phyloP scores from a whole-genome alignment of 2,797 vertebrate genomes.

The Anomalospiza imberbis region DNA sequence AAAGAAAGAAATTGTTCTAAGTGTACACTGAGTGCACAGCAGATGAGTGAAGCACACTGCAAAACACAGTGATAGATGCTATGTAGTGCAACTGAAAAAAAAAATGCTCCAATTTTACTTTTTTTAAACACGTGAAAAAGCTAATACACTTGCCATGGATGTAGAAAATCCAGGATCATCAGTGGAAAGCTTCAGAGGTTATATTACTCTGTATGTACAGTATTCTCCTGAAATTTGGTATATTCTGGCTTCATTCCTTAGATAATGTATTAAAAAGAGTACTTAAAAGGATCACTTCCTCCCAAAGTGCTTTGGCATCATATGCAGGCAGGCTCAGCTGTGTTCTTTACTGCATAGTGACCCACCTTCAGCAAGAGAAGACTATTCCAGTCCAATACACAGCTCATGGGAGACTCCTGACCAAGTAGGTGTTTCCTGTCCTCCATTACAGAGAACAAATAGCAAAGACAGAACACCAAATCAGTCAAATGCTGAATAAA shows the following conservation, averaged over 20 bases:
- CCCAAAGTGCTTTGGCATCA: neutral
- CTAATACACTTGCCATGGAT: neutral
- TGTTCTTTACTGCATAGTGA: neutral
- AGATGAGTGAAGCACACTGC: neutral
- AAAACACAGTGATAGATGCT: neutral
- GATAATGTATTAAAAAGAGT: neutral
- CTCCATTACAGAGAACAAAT: neutral
- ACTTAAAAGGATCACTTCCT: neutral
- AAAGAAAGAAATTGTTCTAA: neutral
- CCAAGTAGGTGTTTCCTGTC: neutral
- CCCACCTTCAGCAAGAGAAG: neutral
- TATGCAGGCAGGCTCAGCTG: neutral
- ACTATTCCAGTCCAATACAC: neutral
- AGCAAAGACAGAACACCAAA: neutral
- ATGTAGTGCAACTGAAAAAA: neutral
- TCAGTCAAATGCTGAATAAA: neutral
- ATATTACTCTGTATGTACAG: neutral
- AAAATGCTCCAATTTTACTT: neutral
- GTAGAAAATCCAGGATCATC: neutral
- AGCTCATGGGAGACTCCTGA: neutral
- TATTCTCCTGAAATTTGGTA: neutral
- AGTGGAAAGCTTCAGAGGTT: neutral
- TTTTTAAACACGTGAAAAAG: neutral
- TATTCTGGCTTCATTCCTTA: neutral
- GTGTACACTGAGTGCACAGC: neutral